Evolutionary conservation across 1,140 invertebrate genomes (phyloP).

Genomic region (Drosophila trapezifrons): DNA sequence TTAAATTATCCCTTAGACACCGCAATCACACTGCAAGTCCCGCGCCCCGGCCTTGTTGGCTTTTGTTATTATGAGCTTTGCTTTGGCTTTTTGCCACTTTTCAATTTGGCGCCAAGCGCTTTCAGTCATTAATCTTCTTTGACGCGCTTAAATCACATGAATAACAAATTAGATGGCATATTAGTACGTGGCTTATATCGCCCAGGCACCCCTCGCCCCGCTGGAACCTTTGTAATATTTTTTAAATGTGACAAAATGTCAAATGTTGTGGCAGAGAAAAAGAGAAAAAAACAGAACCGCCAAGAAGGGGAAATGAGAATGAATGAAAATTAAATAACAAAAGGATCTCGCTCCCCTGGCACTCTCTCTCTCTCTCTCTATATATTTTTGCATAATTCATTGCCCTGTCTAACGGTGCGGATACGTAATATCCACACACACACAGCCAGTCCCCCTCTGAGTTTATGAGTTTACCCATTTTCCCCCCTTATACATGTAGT

Average conservation of each 20-base stretch:
- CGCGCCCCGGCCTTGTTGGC: conserved; percentile 2
- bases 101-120: conserved; percentile 29
- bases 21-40: conserved; percentile 35
- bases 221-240: conserved; percentile 24
- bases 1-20: conserved; percentile 55
- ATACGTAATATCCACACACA: conserved; percentile 61
- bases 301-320: conserved; percentile 7
- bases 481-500: background rate
- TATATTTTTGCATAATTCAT: conserved; percentile 79
- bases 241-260: conserved; percentile 53
- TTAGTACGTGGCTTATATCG: conserved; percentile 65
- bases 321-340: conserved; percentile 68
- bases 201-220: background rate
- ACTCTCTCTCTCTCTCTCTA: conserved; percentile 20
- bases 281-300: background rate
- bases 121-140: conserved; percentile 82
- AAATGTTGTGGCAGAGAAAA: conserved; percentile 49
- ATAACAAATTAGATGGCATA: conserved; percentile 83
- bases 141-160: conserved; percentile 83
- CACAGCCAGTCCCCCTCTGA: background rate
- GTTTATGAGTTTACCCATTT: conserved; percentile 7
- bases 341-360: conserved; percentile 37
- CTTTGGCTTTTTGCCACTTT: conserved; percentile 51
- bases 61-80: conserved; percentile 48
- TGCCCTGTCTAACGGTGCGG: conserved; percentile 79